Base-by-base conservation (phyloP, 2,888 invertebrate genomes). In the Serrognathus titanus region DNA sequence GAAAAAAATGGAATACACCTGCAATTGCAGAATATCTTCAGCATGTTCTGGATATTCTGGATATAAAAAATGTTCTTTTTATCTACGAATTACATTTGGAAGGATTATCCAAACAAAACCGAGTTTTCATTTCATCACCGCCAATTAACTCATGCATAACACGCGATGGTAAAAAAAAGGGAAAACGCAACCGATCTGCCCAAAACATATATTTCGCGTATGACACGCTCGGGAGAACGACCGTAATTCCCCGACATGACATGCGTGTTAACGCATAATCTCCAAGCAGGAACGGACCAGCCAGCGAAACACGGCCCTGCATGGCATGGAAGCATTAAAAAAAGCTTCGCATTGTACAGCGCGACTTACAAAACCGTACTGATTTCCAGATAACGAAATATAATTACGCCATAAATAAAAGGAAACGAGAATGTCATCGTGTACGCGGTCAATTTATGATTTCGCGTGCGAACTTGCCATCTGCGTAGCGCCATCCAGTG, bases 321-420 rank as follows among this genome's bases (percentile, higher is more conserved):
- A 63, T 63, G 65, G 60, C 48, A 61, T 56, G 57, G 58, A 61
- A 55, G 58, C 63, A 63, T 65, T 62, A 65, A 62, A 65, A n/a
- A 31, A 62, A 57, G 59, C 51, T 39, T 36, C 53, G 41, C 45
- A 58, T 57, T 51, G 59, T 53, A 54, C 53, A 51, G 56, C 54
- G 57, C 59, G 54, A 54, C 51, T 54, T 54, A 57, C 59, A 54
- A 53, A 53, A 57, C 57, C 48, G 58, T 64, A 62, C 64, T 64
- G 67, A 67, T 69, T 65, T 63, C 51, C 57, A 66, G 69, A 69
- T 69, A 68, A 68, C 64, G 57, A 59, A 63, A 62, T 63, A 64
- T 67, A 69, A 69, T 68, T 68, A 68, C 66, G 58, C 62, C 64
- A 66, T 69, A 68, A 69, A 69, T 68, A 69, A 69, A 66, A 65